These are phyloP conservation scores for Alitta virens DNA, from an alignment of 2,888 invertebrate species.

Conservation along the genomic window DNA sequence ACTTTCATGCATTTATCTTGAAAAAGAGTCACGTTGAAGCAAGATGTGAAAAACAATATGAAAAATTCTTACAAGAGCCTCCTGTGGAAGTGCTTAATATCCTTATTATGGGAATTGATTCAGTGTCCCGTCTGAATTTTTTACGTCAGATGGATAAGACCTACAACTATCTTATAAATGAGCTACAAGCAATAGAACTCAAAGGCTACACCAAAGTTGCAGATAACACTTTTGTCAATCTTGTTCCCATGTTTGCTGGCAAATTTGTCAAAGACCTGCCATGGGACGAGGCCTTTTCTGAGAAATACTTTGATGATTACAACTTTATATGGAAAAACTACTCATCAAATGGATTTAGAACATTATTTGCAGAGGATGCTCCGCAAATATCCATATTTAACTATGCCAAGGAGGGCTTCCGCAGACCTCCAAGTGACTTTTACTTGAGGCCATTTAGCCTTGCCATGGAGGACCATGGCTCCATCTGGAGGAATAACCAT, in stretches of 20 bases:
- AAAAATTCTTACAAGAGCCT: constrained; percentile 1
- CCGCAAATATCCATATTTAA: constrained; percentile 77
- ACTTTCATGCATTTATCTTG: constrained; percentile 45
- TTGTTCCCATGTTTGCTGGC: constrained; percentile 78
- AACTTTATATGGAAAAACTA: constrained; percentile 82
- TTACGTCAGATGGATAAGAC: constrained; percentile 78
- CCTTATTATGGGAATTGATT: constrained; percentile 79
- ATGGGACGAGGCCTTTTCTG: constrained; percentile 54
- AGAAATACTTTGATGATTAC: constrained; percentile 66
- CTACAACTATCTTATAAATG: constrained; percentile 62
- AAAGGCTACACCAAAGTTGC: constrained; percentile 90
- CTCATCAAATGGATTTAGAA: constrained; percentile 70
- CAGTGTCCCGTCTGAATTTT: constrained; percentile 81
- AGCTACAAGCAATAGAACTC: constrained; percentile 73
- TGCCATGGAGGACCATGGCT: constrained; percentile 57
- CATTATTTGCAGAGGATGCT: constrained; percentile 80
- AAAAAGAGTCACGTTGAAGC: constrained; percentile 30
- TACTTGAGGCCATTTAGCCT: constrained; percentile 74
- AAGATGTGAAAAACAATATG: constrained; percentile 12
- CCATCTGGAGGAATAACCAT: constrained; percentile 29
- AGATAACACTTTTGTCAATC: constrained; percentile 90
- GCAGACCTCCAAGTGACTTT: constrained; percentile 76
- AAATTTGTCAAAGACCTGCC: constrained; percentile 36
- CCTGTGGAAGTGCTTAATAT: constrained; percentile 64
- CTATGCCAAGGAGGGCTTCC: constrained; percentile 75